phyloP scores from a whole-genome alignment of 2,113 vertebrate species.

The Oreochromis aureus region DNA sequence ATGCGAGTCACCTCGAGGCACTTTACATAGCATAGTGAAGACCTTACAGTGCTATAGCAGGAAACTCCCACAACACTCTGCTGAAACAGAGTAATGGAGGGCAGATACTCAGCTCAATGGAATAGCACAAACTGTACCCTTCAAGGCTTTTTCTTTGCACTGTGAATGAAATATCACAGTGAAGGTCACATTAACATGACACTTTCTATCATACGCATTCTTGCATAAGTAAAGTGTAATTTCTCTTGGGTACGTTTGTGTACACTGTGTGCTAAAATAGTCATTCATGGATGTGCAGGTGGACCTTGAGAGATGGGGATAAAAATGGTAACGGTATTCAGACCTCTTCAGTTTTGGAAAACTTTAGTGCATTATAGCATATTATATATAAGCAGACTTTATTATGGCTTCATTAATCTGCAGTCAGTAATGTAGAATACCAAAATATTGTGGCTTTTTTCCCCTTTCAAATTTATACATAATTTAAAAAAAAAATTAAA shows the following conservation, averaged over 20 bases:
- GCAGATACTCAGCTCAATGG: background rate
- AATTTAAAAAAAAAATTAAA: background rate
- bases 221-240: background rate
- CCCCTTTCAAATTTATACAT: background rate
- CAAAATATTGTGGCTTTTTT: rapidly evolving
- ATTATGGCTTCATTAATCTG: background rate
- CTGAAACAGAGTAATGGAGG: background rate
- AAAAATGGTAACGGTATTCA: background rate
- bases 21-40: background rate
- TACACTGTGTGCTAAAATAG: background rate
- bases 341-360: background rate
- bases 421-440: background rate
- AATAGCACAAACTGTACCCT: background rate
- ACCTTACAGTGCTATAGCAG: background rate
- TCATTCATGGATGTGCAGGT: background rate
- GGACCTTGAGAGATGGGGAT: background rate
- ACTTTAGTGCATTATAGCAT: background rate
- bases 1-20: background rate
- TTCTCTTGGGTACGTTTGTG: background rate
- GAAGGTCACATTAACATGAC: background rate
- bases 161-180: background rate
- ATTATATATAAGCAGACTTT: rapidly evolving
- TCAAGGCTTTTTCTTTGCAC: background rate
- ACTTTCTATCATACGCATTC: background rate
- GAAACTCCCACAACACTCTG: background rate